These are phyloP conservation scores for Athetis lepigone DNA, from an alignment of 2,888 invertebrate species.

Conservation along the genomic window DNA sequence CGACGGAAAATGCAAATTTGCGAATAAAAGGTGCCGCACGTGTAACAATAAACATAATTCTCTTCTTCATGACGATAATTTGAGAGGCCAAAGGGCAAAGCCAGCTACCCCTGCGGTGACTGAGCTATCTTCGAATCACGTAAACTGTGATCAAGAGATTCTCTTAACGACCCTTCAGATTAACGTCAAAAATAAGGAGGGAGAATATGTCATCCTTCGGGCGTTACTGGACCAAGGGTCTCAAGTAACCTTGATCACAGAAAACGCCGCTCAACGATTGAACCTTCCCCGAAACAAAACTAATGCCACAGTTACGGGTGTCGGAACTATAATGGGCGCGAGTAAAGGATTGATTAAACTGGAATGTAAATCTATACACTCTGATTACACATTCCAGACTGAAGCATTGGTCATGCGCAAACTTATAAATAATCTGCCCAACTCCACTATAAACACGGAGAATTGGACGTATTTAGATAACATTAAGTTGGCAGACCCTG, in stretches of 20 bases:
- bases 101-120: neutral
- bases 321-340: constrained; percentile 8
- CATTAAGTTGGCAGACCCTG: neutral
- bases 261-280: constrained; percentile 7
- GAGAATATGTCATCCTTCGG: constrained; percentile 3
- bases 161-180: constrained; percentile 4
- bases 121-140: neutral
- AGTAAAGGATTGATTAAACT: constrained; percentile 4
- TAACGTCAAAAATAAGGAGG: constrained; percentile 1
- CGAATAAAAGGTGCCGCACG: constrained; percentile 2
- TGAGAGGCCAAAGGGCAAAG: neutral
- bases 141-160: too few species aligned
- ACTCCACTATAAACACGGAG: too few species aligned
- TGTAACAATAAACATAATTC: constrained; percentile 3
- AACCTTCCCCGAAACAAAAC: constrained; percentile 2
- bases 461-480: neutral
- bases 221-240: too few species aligned
- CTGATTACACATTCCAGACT: constrained; percentile 1
- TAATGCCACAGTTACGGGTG: neutral
- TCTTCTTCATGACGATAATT: constrained; percentile 7
- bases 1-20: constrained; percentile 4
- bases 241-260: constrained; percentile 10
- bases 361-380: constrained; percentile 4
- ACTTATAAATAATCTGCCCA: neutral
- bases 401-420: too few species aligned